Percentiles rank a stretch among this genome's conserved stretches.
These are phyloP conservation scores for Nematostella vectensis DNA, from an alignment of 92 coral and sea anemone species.

Conservation along the genomic window DNA sequence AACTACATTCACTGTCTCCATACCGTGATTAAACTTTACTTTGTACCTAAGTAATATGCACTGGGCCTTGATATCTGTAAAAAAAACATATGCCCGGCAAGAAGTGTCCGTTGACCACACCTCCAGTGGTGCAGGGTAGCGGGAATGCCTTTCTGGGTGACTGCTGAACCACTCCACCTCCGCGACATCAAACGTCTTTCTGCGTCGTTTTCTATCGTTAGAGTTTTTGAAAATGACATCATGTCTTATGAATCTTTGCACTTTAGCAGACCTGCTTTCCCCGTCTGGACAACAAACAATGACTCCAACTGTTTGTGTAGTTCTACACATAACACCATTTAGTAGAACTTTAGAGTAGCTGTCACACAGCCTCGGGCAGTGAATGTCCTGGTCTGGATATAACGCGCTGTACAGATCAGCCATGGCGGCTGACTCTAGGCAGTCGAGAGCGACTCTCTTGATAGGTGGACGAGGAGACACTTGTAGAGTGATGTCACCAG, in stretches of 20 bases:
- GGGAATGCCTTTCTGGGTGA: conserved; percentile 1
- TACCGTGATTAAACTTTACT: conserved; percentile 5
- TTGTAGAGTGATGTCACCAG: neutral
- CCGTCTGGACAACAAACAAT: conserved; percentile 1
- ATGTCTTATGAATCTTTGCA: conserved; percentile 4
- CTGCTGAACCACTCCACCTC: neutral
- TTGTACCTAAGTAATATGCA: conserved; percentile 3
- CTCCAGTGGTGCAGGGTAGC: conserved; percentile 10
- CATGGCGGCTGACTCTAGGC: conserved; percentile 1
- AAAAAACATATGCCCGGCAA: neutral
- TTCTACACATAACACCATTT: conserved; percentile 3
- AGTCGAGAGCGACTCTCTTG: conserved; percentile 7
- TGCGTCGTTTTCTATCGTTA: conserved; percentile 5
- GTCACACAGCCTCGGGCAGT: conserved; percentile 8
- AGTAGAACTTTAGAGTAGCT: too few relatives aligned
- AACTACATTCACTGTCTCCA: neutral
- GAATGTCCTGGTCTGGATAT: conserved; percentile 3
- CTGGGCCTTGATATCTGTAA: neutral
- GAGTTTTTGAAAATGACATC: neutral
- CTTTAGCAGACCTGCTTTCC: conserved; percentile 1
- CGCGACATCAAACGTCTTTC: neutral
- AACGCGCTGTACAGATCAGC: conserved; percentile 8
- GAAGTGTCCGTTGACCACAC: conserved; percentile 1
- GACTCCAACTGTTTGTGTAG: conserved; percentile 2
- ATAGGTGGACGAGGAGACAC: conserved; percentile 11